Conservation (phyloP, 2,797 vertebrate genomes). For the Chaunax sp. region DNA sequence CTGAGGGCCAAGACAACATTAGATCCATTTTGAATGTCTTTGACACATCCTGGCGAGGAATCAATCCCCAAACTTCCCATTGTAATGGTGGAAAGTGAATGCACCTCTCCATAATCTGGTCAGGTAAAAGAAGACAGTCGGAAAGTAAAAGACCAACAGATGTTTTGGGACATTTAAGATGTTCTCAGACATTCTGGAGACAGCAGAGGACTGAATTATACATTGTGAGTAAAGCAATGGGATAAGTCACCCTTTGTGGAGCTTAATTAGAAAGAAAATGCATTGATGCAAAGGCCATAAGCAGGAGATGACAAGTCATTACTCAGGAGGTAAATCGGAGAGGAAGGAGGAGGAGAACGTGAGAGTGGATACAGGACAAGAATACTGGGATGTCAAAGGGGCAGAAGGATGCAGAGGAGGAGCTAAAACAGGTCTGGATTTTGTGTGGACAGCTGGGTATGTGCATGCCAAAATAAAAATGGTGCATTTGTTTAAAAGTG, state of each 20-base stretch:
- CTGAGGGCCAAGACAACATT: slow-evolving; percentile 10
- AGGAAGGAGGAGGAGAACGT: slow-evolving; percentile 66
- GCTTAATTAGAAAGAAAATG: slow-evolving; percentile 63
- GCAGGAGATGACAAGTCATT: slow-evolving; percentile 74
- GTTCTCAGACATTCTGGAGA: slow-evolving; percentile 42
- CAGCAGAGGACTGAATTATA: slow-evolving; percentile 47
- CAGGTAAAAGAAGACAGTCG: slow-evolving; percentile 15
- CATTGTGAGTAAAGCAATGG: too few species aligned
- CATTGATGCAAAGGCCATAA: slow-evolving; percentile 58
- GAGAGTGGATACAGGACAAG: slow-evolving; percentile 69
- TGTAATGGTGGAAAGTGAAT: slow-evolving; percentile 16
- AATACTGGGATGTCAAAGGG: slow-evolving; percentile 74
- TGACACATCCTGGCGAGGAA: slow-evolving; percentile 24
- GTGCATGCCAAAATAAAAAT: too few species aligned
- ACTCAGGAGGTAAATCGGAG: slow-evolving; percentile 76
- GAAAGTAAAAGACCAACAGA: slow-evolving; percentile 34
- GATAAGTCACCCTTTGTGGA: slow-evolving; percentile 49
- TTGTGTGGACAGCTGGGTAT: slow-evolving; percentile 39
- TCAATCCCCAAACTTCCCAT: slow-evolving; percentile 29
- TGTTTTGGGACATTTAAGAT: slow-evolving; percentile 38
- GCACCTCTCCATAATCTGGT: slow-evolving; percentile 39
- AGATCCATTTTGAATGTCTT: slow-evolving; percentile 43
- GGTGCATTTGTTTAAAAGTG: slow-evolving; percentile 16
- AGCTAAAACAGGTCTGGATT: slow-evolving; percentile 50
- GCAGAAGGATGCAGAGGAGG: slow-evolving; percentile 56